Conservation (phyloP, 2,888 invertebrate species). For the Hoplodrina blanda region DNA sequence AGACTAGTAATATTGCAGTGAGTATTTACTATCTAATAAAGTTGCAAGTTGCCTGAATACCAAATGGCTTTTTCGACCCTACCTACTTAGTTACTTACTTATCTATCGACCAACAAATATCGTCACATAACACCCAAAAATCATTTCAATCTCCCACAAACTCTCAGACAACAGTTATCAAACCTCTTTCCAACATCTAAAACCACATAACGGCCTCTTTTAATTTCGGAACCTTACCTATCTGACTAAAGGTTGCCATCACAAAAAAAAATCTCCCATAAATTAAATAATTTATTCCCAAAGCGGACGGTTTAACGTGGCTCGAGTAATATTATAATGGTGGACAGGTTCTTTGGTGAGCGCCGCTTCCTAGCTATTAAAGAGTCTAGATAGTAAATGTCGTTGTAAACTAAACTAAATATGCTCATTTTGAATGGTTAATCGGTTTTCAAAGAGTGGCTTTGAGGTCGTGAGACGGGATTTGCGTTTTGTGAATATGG, state of each 20-base stretch:
- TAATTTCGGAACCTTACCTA: constrained; percentile 59
- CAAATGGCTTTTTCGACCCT: too few relatives aligned
- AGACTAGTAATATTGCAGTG: too few relatives aligned
- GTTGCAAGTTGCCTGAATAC: too few relatives aligned
- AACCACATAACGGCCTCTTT: constrained; percentile 59
- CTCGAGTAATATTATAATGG: constrained; percentile 76
- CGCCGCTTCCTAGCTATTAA: constrained; percentile 87
- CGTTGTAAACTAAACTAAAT: constrained; percentile 85
- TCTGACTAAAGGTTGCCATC: constrained; percentile 70
- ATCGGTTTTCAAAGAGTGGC: constrained; percentile 76
- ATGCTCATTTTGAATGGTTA: constrained; percentile 81
- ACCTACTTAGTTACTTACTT: too few relatives aligned
- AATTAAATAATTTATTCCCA: constrained; percentile 85
- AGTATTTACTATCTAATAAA: too few relatives aligned
- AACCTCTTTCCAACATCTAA: constrained; percentile 54
- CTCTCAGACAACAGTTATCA: constrained; percentile 46
- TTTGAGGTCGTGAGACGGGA: constrained; percentile 50
- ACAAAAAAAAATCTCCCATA: constrained; percentile 82
- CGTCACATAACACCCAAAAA: not conserved
- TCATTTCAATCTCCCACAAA: constrained; percentile 12
- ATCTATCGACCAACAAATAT: not conserved
- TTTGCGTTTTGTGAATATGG: constrained; percentile 44
- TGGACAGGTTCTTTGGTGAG: constrained; percentile 74
- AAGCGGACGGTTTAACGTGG: constrained; percentile 78
- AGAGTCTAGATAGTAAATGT: constrained; percentile 87